Conservation (phyloP, 2,888 invertebrate genomes). For the Lottia gigantea region DNA sequence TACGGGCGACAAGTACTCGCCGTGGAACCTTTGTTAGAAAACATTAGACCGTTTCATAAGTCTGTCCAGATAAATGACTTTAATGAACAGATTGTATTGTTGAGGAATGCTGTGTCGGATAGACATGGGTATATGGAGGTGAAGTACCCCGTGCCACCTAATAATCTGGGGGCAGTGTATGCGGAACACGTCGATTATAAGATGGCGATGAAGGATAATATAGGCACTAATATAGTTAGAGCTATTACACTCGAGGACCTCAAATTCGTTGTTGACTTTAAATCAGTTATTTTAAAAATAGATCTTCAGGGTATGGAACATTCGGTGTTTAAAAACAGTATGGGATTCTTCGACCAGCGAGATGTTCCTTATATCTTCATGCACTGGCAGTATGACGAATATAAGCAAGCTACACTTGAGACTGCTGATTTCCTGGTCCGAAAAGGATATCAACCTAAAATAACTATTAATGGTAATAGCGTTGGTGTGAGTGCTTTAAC, state of each 20-base stretch:
- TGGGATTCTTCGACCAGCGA: conserved; percentile 27
- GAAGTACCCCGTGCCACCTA: not conserved
- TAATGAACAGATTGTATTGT: conserved; percentile 23
- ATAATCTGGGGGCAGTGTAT: conserved; percentile 15
- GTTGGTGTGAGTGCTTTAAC: not conserved
- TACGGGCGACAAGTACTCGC: conserved; percentile 30
- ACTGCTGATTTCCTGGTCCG: conserved; percentile 1
- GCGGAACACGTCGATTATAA: not conserved
- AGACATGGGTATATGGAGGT: conserved; percentile 19
- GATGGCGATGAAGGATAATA: not conserved
- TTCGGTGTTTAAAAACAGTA: conserved; percentile 21
- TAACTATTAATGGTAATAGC: not conserved
- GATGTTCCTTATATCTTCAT: conserved; percentile 35
- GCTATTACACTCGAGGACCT: conserved; percentile 33
- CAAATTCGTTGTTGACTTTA: conserved; percentile 20
- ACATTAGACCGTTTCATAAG: conserved; percentile 28
- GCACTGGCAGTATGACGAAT: conserved; percentile 29
- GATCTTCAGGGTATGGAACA: conserved; percentile 30
- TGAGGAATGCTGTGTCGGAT: conserved; percentile 34
- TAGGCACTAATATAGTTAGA: conserved; percentile 18
- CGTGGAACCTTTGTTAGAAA: conserved; percentile 30
- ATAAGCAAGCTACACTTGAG: not conserved
- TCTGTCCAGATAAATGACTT: conserved; percentile 29
- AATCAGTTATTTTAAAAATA: conserved; percentile 34
- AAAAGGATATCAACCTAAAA: conserved; percentile 14